Evolutionary conservation across 1,140 invertebrate species (phyloP).

Genomic region (Drosophila takahashii): DNA sequence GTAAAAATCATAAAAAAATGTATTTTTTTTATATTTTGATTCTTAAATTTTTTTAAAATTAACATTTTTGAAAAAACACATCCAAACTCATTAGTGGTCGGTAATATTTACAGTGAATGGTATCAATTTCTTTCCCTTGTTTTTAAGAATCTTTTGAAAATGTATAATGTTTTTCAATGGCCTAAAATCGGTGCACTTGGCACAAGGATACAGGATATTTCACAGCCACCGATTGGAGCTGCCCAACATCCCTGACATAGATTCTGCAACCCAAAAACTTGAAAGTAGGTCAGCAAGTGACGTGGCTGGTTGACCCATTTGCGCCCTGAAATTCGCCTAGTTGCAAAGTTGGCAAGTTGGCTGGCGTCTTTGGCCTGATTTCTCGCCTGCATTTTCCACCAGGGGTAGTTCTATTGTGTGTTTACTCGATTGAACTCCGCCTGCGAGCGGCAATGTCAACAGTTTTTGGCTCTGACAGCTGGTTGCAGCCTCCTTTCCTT

Average conservation of each 20-base stretch:
- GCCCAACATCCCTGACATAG: constrained; percentile 31
- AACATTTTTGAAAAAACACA: no score
- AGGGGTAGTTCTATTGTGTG: constrained; percentile 15
- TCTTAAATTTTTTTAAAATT: no score
- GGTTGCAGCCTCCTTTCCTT: constrained; percentile 25
- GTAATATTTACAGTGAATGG: no score
- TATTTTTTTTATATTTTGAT: no score
- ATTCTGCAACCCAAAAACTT: constrained; percentile 2
- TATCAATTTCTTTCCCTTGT: no score
- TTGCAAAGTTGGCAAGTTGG: constrained; percentile 17
- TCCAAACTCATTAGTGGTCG: no score
- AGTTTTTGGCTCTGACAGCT: constrained; percentile 57
- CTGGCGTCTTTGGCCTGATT: constrained; percentile 11
- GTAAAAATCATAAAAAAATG: no score
- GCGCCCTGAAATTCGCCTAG: constrained; percentile 1
- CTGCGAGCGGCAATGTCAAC: constrained; percentile 26
- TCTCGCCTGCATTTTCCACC: not conserved
- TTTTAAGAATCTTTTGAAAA: no score
- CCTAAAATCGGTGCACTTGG: not conserved
- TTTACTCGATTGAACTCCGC: constrained; percentile 20
- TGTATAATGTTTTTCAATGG: not conserved
- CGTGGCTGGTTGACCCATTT: constrained; percentile 41
- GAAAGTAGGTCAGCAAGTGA: constrained; percentile 39
- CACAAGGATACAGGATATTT: constrained; percentile 21
- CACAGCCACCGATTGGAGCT: not conserved